A percentile compares a stretch with the other conserved stretches of the same genome.
Conservation (phyloP, 2,113 vertebrate genomes). For the Cyphomyrus discorhynchus region DNA sequence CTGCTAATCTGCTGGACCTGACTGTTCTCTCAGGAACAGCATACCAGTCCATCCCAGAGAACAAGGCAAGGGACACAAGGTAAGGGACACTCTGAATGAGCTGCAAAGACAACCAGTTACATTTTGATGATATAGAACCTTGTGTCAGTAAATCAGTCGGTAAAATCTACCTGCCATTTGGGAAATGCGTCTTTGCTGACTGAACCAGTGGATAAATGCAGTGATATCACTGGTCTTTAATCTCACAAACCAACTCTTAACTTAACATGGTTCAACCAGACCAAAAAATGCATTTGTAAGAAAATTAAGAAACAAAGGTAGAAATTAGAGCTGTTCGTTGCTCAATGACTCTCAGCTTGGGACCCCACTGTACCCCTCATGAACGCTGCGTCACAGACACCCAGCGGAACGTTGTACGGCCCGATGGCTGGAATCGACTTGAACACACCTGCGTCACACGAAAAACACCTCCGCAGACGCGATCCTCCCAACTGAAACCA, state of each 20-base stretch:
- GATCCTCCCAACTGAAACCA: too few relatives aligned
- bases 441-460: too few relatives aligned
- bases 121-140: neutral
- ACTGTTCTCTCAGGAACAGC: neutral
- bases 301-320: neutral
- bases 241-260: neutral
- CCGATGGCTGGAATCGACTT: too few relatives aligned
- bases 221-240: neutral
- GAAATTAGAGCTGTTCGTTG: neutral
- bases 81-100: neutral
- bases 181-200: neutral
- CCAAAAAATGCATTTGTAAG: neutral
- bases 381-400: neutral
- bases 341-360: neutral
- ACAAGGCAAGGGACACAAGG: neutral
- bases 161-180: neutral
- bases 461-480: too few relatives aligned
- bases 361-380: neutral
- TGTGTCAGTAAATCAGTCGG: neutral
- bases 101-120: neutral
- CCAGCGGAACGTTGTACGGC: too few relatives aligned
- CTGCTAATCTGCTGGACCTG: neutral
- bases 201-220: neutral
- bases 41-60: neutral
- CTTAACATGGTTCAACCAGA: neutral